Conservation (phyloP, 2,113 vertebrate species). For the Chamaea fasciata region DNA sequence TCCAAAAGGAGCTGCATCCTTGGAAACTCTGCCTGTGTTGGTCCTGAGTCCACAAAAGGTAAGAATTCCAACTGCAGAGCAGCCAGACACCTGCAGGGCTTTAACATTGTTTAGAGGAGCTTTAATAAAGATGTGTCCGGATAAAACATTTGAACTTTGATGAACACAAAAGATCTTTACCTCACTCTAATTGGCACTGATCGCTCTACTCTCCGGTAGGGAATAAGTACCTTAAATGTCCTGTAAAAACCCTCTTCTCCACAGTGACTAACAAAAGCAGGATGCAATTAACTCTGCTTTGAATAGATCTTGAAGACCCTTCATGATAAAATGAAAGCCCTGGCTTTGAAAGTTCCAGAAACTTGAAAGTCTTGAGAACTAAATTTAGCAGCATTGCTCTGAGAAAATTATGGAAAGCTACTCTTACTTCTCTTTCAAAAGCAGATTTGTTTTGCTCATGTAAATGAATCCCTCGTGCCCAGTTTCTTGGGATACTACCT, state of each 20-base stretch:
- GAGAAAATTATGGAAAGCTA: conserved; percentile 2
- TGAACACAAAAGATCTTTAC: not conserved
- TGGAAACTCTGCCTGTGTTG: not conserved
- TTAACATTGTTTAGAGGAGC: not conserved
- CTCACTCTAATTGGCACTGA: not conserved
- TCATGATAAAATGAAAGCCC: not conserved
- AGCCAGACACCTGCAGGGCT: not conserved
- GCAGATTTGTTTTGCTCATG: conserved; percentile 41
- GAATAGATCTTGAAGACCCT: not conserved
- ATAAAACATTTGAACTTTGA: not conserved
- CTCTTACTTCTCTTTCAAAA: not conserved
- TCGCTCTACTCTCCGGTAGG: not conserved
- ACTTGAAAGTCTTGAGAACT: not conserved
- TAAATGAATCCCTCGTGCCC: conserved; percentile 42
- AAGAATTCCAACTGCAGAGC: not conserved
- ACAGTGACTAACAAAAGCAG: not conserved
- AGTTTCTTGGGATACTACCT: conserved; percentile 32
- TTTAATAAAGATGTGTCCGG: not conserved
- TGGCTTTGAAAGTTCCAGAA: not conserved
- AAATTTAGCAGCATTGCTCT: not conserved
- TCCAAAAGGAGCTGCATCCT: not conserved
- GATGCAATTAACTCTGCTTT: not conserved
- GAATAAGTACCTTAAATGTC: not conserved
- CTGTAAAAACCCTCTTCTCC: not conserved
- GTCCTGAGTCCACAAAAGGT: too few species aligned